phyloP scores from a whole-genome alignment of 2,888 invertebrate genomes.

The Monochamus alternatus region DNA sequence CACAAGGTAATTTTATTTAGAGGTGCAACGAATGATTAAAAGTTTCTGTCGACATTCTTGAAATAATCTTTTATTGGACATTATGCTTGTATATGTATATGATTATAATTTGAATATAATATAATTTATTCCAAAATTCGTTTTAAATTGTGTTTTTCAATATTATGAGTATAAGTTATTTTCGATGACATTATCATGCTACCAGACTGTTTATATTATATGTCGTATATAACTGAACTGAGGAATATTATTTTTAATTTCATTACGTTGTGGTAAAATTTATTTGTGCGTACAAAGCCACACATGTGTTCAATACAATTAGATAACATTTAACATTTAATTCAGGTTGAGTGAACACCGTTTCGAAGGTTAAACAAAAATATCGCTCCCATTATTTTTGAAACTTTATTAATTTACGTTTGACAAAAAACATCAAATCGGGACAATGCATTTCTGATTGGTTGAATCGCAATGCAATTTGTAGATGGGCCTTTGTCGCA shows the following conservation, averaged over 20 bases:
- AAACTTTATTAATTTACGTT: slow-evolving; percentile 65
- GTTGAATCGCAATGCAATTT: slow-evolving; percentile 72
- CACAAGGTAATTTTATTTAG: too few relatives aligned
- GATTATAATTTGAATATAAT: too few relatives aligned
- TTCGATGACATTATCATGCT: too few relatives aligned
- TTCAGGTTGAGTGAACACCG: slow-evolving; percentile 58
- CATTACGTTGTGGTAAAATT: slow-evolving; percentile 16
- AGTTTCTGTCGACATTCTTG: too few relatives aligned
- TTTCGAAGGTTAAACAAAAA: slow-evolving; percentile 59
- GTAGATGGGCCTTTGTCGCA: slow-evolving; percentile 69
- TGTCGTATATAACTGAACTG: slow-evolving; percentile 3
- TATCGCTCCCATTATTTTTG: slow-evolving; percentile 61
- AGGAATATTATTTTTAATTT: slow-evolving; percentile 16
- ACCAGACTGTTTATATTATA: slow-evolving; percentile 1
- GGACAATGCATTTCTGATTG: slow-evolving; percentile 71
- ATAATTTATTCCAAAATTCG: too few relatives aligned
- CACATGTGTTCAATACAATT: slow-evolving; percentile 51
- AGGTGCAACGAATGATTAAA: too few relatives aligned
- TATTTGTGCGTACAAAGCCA: slow-evolving; percentile 39
- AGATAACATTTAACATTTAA: slow-evolving; percentile 62
- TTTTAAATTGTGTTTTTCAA: too few relatives aligned
- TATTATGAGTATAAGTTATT: too few relatives aligned
- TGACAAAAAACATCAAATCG: slow-evolving; percentile 64
- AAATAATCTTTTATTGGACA: too few relatives aligned
- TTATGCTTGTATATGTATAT: too few relatives aligned